Conservation (phyloP, 2,888 invertebrate species). For the Phrixothrix hirtus region DNA sequence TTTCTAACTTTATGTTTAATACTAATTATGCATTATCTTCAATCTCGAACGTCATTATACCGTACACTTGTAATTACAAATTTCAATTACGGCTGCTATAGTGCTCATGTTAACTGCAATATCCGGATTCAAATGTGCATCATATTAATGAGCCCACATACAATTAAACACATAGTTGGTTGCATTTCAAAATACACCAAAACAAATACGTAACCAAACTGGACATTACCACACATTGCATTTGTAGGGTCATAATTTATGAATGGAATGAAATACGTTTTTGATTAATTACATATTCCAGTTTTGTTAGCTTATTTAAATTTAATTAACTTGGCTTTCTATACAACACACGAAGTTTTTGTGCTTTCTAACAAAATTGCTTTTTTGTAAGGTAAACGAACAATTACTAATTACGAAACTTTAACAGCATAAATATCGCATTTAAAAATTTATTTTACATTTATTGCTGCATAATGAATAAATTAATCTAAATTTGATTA, state of each 20-base stretch:
- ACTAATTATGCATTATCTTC: constrained; percentile 23
- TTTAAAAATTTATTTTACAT: too few species aligned
- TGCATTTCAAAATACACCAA: constrained; percentile 13
- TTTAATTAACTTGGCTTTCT: constrained; percentile 12
- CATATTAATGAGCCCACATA: constrained; percentile 34
- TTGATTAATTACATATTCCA: constrained; percentile 20
- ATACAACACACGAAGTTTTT: too few species aligned
- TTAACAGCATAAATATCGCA: too few species aligned
- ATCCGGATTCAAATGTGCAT: constrained; percentile 31
- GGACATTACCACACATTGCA: constrained; percentile 6
- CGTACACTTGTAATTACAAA: constrained; percentile 34
- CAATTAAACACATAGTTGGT: constrained; percentile 22
- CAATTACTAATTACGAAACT: too few species aligned
- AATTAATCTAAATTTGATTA: too few species aligned
- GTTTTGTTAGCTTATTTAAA: constrained; percentile 16
- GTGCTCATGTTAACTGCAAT: constrained; percentile 36
- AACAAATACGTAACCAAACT: constrained; percentile 13
- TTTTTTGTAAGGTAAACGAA: too few species aligned
- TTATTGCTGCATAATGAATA: too few species aligned
- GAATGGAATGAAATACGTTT: constrained; percentile 23
- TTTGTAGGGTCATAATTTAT: constrained; percentile 17
- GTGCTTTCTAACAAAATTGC: too few species aligned
- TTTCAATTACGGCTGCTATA: constrained; percentile 35
- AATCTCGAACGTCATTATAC: constrained; percentile 17
- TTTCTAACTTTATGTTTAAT: constrained; percentile 20